phyloP scores from a whole-genome alignment of 2,113 vertebrate genomes.

The Excalfactoria chinensis region DNA sequence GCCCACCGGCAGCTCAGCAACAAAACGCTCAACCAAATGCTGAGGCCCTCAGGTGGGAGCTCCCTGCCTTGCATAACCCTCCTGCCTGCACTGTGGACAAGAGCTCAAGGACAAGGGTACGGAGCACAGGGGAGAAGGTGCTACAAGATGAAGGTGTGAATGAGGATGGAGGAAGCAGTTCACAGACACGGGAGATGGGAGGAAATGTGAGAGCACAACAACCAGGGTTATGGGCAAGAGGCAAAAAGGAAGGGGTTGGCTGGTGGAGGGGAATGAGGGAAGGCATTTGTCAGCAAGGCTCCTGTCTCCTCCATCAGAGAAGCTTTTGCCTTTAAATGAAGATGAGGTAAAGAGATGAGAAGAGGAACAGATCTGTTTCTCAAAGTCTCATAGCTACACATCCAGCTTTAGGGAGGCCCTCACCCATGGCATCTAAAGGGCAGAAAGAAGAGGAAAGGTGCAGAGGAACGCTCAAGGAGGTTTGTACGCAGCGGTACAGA shows the following conservation, averaged over 20 bases:
- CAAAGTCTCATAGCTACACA: not conserved
- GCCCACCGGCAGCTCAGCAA: not conserved
- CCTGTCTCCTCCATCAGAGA: not conserved
- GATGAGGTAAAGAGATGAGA: not conserved
- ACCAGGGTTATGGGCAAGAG: not conserved
- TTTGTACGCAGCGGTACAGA: not conserved
- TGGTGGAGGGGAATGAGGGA: not conserved
- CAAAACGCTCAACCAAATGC: not conserved
- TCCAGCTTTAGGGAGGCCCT: not conserved
- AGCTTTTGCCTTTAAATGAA: not conserved
- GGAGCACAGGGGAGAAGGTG: not conserved
- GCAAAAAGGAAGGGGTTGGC: not conserved
- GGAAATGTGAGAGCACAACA: not conserved
- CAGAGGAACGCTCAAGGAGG: not conserved
- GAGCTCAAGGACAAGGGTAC: not conserved
- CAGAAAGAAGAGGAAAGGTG: not conserved
- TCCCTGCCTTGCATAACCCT: not conserved
- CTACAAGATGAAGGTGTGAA: not conserved
- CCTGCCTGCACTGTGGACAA: not conserved
- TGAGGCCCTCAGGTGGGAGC: no score
- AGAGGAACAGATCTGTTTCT: not conserved
- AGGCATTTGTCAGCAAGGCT: not conserved
- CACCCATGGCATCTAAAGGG: rapidly evolving
- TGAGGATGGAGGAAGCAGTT: not conserved
- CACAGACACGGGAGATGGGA: not conserved